These are phyloP conservation scores for Monarcha castaneiventris DNA, from an alignment of 2,113 vertebrate genomes.

Conservation along the genomic window DNA sequence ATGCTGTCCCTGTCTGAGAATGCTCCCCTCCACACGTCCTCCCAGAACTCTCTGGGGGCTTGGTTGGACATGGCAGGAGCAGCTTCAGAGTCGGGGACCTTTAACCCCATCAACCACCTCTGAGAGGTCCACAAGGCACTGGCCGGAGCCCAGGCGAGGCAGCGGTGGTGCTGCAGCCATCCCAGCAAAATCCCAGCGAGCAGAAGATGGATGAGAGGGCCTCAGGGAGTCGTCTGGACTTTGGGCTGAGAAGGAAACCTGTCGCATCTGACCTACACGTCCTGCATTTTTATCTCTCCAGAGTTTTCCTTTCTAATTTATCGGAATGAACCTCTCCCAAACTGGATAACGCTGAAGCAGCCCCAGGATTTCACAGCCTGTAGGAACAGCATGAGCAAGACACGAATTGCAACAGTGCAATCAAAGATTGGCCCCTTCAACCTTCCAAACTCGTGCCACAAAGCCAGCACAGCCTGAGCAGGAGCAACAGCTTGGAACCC, in stretches of 20 bases:
- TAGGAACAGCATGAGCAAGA: background rate
- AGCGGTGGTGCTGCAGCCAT: background rate
- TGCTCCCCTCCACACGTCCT: slow-evolving; percentile 87
- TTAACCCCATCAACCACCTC: slow-evolving; percentile 97
- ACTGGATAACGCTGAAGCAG: background rate
- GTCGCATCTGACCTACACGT: background rate
- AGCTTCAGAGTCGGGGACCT: slow-evolving; percentile 88
- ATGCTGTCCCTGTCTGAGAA: slow-evolving; percentile 99
- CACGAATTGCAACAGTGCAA: background rate
- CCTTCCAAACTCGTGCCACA: background rate
- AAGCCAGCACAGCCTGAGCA: slow-evolving; percentile 1
- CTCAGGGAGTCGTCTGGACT: slow-evolving; percentile 37
- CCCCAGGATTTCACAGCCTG: background rate
- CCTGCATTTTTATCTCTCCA: background rate
- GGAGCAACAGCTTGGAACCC: background rate
- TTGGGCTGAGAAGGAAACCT: slow-evolving; percentile 34
- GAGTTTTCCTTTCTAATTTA: slow-evolving; percentile 15
- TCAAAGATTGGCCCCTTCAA: background rate
- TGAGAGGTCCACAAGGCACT: slow-evolving; percentile 70
- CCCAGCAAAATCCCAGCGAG: slow-evolving; percentile 55
- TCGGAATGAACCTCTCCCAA: slow-evolving; percentile 36
- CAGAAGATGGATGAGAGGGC: slow-evolving; percentile 49
- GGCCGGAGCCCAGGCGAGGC: slow-evolving; percentile 49
- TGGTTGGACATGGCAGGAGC: slow-evolving; percentile 96
- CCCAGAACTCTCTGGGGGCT: slow-evolving; percentile 95